phyloP scores from a whole-genome alignment of 2,113 vertebrate genomes.

The Paralichthys olivaceus region DNA sequence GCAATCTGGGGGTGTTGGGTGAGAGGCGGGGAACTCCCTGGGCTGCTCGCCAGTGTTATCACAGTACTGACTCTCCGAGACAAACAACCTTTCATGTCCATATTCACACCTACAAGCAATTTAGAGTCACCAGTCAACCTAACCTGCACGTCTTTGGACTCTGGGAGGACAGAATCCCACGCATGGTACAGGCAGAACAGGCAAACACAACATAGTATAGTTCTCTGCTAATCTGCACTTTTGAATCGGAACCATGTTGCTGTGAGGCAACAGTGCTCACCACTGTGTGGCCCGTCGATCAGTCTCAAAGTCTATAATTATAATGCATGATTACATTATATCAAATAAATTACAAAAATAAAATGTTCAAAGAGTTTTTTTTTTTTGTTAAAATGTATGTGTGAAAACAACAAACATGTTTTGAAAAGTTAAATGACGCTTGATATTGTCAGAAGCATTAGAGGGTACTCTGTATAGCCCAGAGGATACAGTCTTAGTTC shows the following conservation, averaged over 20 bases:
- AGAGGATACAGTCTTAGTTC: too few relatives aligned
- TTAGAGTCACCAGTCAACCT: not conserved
- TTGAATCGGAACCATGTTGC: not conserved
- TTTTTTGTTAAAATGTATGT: too few relatives aligned
- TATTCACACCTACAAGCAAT: not conserved
- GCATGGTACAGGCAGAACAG: not conserved
- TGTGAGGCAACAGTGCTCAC: not conserved
- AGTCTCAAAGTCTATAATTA: too few relatives aligned
- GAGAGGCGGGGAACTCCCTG: not conserved
- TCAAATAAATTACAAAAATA: too few relatives aligned
- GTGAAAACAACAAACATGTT: too few relatives aligned
- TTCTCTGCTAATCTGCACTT: not conserved
- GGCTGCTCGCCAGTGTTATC: not conserved
- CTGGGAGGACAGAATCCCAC: too few relatives aligned
- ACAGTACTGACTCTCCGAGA: not conserved
- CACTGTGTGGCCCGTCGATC: not conserved
- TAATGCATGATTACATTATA: too few relatives aligned
- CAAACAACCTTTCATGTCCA: not conserved
- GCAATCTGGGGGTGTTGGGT: not conserved
- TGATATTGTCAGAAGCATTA: too few relatives aligned
- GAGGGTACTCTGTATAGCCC: too few relatives aligned
- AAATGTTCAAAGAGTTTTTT: too few relatives aligned
- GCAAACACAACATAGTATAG: not conserved
- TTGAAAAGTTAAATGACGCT: too few relatives aligned
- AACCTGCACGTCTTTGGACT: not conserved